Percentiles rank a stretch among this genome's conserved stretches.
Evolutionary conservation across 30 jellyfish, hydroid and myxozoan species (phyloP).

Genomic region (Cassiopea xamachana): DNA sequence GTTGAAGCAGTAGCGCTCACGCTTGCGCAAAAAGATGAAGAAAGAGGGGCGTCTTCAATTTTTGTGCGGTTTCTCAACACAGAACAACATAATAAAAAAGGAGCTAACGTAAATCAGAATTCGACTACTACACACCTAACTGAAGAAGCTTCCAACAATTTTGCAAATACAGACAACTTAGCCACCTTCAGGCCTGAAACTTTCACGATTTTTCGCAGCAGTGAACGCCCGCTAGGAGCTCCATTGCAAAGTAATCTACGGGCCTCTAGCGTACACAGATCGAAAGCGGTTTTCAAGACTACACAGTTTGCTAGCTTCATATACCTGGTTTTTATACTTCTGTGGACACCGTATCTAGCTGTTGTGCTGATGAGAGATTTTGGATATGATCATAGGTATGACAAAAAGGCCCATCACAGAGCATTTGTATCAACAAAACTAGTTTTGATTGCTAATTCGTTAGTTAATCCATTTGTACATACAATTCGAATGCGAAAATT

Average conservation of each 20-base stretch:
- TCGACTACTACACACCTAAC: background rate
- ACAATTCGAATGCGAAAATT: conserved; percentile 53
- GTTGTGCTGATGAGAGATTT: background rate
- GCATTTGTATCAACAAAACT: background rate
- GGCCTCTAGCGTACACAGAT: background rate
- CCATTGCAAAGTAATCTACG: background rate
- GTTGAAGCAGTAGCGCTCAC: background rate
- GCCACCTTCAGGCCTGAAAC: background rate
- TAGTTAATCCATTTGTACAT: conserved; percentile 41
- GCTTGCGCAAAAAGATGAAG: background rate
- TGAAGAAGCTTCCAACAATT: background rate
- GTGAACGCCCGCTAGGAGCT: background rate
- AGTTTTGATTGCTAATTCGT: conserved; percentile 16
- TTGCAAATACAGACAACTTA: background rate
- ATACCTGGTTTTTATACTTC: conserved; percentile 29
- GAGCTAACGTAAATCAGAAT: background rate
- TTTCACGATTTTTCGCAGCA: background rate
- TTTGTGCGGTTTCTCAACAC: background rate
- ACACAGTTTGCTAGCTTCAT: conserved; percentile 36
- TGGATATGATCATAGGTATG: background rate
- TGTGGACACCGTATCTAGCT: conserved; percentile 54
- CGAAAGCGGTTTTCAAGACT: background rate
- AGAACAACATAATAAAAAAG: background rate
- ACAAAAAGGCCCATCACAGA: background rate
- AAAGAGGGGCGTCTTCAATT: background rate